Evolutionary conservation across 2,888 invertebrate genomes (phyloP), one percentile per base, ranked within the genome.

Genomic region (Drosophila niveifrons): DNA sequence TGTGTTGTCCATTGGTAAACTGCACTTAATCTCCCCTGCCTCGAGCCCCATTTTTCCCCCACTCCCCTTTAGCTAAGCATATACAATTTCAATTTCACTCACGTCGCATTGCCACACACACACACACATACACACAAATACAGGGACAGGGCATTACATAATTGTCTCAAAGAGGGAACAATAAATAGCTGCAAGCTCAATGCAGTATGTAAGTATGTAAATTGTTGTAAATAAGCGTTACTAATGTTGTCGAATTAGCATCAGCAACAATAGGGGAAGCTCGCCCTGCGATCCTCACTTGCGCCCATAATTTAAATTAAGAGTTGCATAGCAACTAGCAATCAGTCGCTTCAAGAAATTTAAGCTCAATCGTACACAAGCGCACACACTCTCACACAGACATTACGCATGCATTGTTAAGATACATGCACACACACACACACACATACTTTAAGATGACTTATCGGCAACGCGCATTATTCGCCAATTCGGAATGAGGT

Each of bases 11-110:
- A 72, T 76, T 66, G 73, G 63, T 65, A 66, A 66, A 66, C 59
- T 78, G 73, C 75, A 76, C 79, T 73, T 79, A 76, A 79, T 66
- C 79, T 59, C 56, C 67, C n/a, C 18, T 18, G 17, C 31, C 17
- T 15, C n/a, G 23, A 8, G 4, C 36, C 13, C 3, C 36, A 36
- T 36, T n/a, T 23, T 23, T 4, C 36, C 36, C n/a, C 36, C 36
- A 6, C n/a, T n/a, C 9, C 23, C 17, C 28, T 7, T 11, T 4
- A 34, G n/a, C 64, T 34, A 57, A 43, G 36, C 70, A 82, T 80
- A 88, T 85, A 80, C 82, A 77, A 82, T 85, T 85, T 88, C 84
- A 88, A 77, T 88, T 76, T 73, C 63, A 76, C 76, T 76, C 73
- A 76, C 77, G 76, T 76, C 61, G 51, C 55, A 23, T 68, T 29